Percentiles rank a stretch among this genome's conserved stretches.
Conservation (phyloP, 2,113 vertebrate genomes). For the Todiramphus saurophagus region DNA sequence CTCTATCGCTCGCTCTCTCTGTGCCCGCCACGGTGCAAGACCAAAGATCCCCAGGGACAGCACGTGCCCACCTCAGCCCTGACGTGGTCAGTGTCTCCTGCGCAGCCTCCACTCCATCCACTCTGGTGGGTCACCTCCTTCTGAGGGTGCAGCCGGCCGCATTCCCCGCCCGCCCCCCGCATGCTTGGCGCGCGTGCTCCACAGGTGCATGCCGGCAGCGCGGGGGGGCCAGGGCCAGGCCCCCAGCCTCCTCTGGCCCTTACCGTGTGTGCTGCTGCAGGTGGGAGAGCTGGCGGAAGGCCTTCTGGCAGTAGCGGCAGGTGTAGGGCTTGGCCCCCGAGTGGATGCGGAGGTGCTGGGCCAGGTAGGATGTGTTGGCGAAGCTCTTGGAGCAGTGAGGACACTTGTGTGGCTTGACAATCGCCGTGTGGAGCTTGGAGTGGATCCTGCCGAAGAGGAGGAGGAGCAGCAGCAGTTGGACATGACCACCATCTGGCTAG, state of each 20-base stretch:
- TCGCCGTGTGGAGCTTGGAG: slow-evolving; percentile 92
- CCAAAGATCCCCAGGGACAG: slow-evolving; percentile 55
- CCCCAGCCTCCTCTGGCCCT: slow-evolving; percentile 81
- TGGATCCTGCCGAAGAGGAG: slow-evolving; percentile 89
- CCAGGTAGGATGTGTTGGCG: slow-evolving; percentile 97
- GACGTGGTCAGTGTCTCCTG: slow-evolving; percentile 60
- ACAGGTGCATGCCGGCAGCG: slow-evolving; percentile 78
- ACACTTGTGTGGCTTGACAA: slow-evolving; percentile 97
- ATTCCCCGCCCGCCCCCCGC: slow-evolving; percentile 76
- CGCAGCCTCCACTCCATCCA: slow-evolving; percentile 68
- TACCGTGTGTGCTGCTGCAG: slow-evolving; percentile 99
- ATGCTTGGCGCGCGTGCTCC: slow-evolving; percentile 78
- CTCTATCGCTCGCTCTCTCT: slow-evolving; percentile 67
- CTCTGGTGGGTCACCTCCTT: slow-evolving; percentile 61
- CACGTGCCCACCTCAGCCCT: slow-evolving; percentile 62
- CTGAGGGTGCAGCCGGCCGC: slow-evolving; percentile 65
- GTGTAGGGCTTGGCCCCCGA: slow-evolving; percentile 97
- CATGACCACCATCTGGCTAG: slow-evolving; percentile 67
- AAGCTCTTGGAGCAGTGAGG: slow-evolving; percentile 98
- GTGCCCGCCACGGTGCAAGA: slow-evolving; percentile 54
- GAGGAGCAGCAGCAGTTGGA: slow-evolving; percentile 79
- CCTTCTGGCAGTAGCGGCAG: slow-evolving; percentile 94
- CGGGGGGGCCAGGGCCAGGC: slow-evolving; percentile 69
- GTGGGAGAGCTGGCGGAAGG: slow-evolving; percentile 96
- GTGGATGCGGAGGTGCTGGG: slow-evolving; percentile 97